Conservation (phyloP, 1,140 invertebrate species). For the Potamilus streckersoni region DNA sequence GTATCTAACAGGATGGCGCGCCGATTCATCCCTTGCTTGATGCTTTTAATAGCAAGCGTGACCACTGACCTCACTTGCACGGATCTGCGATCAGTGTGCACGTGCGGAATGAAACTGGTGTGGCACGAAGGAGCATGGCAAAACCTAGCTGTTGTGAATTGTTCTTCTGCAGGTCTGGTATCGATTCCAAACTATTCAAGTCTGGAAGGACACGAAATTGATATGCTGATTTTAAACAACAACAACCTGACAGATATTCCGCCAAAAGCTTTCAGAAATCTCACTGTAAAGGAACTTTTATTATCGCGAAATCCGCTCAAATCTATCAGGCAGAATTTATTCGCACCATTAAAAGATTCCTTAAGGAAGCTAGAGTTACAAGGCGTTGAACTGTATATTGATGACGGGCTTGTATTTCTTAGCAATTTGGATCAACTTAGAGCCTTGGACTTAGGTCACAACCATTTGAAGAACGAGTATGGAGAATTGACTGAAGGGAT, state of each 20-base stretch:
- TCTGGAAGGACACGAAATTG: constrained; percentile 5
- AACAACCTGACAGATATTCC: constrained; percentile 19
- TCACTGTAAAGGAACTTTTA: constrained; percentile 17
- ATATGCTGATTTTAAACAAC: constrained; percentile 22
- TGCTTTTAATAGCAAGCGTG: not conserved
- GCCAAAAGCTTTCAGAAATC: constrained; percentile 12
- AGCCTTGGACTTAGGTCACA: constrained; percentile 27
- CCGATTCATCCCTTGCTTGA: not conserved
- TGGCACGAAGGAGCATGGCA: constrained; percentile 14
- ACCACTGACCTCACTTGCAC: constrained; percentile 16
- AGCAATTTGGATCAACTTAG: constrained; percentile 14
- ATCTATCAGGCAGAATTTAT: constrained; percentile 12
- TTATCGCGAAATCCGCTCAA: constrained; percentile 24
- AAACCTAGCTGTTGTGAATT: constrained; percentile 13
- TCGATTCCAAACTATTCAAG: constrained; percentile 15
- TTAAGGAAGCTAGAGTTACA: constrained; percentile 23
- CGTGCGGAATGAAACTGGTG: constrained; percentile 6
- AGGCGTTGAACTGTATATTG: constrained; percentile 22
- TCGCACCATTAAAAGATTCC: constrained; percentile 6
- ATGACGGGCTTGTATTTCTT: constrained; percentile 20
- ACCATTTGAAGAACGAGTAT: constrained; percentile 14
- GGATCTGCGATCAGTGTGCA: constrained; percentile 18
- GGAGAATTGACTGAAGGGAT: constrained; percentile 15
- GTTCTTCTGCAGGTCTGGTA: constrained; percentile 11
- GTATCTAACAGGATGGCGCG: too few species aligned